Conservation (phyloP, 2,888 invertebrate species). For the Campoplex capitator region DNA sequence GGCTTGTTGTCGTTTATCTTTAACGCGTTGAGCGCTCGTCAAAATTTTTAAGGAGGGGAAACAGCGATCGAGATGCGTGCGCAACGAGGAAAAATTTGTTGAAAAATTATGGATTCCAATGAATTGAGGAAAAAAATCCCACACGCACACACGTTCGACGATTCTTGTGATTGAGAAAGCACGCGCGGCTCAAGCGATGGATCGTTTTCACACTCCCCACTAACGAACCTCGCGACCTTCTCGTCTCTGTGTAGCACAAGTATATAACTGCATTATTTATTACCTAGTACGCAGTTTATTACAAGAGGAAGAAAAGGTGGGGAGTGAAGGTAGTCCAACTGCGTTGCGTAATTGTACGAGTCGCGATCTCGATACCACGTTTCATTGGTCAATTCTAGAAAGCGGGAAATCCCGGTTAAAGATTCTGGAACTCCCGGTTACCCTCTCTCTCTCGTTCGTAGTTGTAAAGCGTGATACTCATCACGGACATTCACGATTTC, state of each 20-base stretch:
- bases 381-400: slow-evolving; percentile 74
- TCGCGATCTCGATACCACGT: slow-evolving; percentile 43
- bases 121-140: background rate
- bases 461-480: slow-evolving; percentile 25
- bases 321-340: slow-evolving; percentile 34
- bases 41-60: background rate
- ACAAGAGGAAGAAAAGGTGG: background rate
- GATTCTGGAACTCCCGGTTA: slow-evolving; percentile 72
- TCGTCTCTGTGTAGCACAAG: background rate
- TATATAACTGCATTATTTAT: slow-evolving; percentile 13
- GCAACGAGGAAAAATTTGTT: slow-evolving; percentile 43
- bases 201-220: slow-evolving; percentile 3
- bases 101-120: slow-evolving; percentile 18
- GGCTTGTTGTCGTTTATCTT: slow-evolving; percentile 12
- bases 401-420: slow-evolving; percentile 81
- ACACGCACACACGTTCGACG: background rate
- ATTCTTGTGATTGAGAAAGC: slow-evolving; percentile 22
- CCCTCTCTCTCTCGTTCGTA: slow-evolving; percentile 47
- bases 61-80: slow-evolving; percentile 20
- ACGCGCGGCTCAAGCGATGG: slow-evolving; percentile 11
- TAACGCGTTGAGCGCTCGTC: background rate
- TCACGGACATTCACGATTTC: slow-evolving; percentile 44
- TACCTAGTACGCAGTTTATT: slow-evolving; percentile 41
- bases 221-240: slow-evolving; percentile 24
- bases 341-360: slow-evolving; percentile 60